These are phyloP conservation scores for Nycticorax nycticorax DNA, from an alignment of 2,113 vertebrate genomes.

Conservation along the genomic window DNA sequence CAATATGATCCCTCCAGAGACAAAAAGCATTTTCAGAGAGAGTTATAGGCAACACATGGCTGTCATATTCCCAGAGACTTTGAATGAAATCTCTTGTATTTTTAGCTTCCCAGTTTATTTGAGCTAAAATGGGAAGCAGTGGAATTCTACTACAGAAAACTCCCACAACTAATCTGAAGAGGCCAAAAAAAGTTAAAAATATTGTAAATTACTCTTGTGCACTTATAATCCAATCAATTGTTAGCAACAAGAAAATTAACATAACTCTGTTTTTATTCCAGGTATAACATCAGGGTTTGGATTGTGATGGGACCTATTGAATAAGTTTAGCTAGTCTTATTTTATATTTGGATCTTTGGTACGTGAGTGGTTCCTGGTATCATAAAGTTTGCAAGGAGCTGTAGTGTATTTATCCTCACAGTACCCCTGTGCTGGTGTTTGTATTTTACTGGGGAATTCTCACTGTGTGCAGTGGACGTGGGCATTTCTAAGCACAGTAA, in stretches of 20 bases:
- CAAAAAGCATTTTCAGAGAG: slow-evolving; percentile 25
- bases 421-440: background rate
- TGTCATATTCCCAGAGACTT: slow-evolving; percentile 20
- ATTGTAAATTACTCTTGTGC: background rate
- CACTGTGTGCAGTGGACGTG: accelerated
- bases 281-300: background rate
- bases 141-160: background rate
- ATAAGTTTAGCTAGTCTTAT: background rate
- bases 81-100: background rate
- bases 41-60: background rate
- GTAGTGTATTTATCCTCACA: background rate
- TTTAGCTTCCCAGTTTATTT: background rate
- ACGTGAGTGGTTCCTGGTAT: background rate
- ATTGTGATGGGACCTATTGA: background rate
- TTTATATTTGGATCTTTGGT: background rate
- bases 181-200: background rate
- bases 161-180: background rate
- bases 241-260: background rate
- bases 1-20: slow-evolving; percentile 43
- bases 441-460: background rate
- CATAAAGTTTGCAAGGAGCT: background rate
- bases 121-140: background rate
- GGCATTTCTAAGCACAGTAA: background rate
- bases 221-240: background rate
- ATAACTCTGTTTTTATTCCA: background rate